Conservation (phyloP, 2,888 invertebrate species). For the Drosophila macrothrix region DNA sequence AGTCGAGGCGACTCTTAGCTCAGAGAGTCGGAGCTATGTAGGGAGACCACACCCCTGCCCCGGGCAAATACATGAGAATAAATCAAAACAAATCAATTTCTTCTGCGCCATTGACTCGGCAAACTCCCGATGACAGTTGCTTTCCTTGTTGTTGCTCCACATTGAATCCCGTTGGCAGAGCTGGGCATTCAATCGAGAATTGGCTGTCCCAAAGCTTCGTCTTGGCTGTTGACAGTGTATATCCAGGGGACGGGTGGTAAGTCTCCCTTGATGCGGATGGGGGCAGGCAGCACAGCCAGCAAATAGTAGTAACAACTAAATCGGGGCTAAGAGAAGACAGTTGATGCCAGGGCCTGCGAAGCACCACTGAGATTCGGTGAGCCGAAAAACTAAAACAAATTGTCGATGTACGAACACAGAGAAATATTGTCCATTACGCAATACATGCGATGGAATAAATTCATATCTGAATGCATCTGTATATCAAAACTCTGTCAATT, state of each 20-base stretch:
- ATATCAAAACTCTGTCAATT: slow-evolving; percentile 9
- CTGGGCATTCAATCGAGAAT: slow-evolving; percentile 37
- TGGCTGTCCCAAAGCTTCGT: slow-evolving; percentile 33
- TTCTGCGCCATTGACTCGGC: slow-evolving; percentile 70
- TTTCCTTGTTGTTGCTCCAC: slow-evolving; percentile 14
- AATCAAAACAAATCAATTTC: slow-evolving; percentile 78
- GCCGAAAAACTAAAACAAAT: slow-evolving; percentile 26
- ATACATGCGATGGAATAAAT: neutral
- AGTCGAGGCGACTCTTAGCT: neutral
- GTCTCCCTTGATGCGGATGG: neutral
- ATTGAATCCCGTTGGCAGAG: slow-evolving; percentile 15
- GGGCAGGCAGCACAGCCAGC: slow-evolving; percentile 13
- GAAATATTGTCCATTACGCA: neutral
- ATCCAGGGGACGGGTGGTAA: slow-evolving; percentile 1
- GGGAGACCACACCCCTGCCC: neutral
- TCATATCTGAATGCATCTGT: slow-evolving; percentile 16
- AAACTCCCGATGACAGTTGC: slow-evolving; percentile 65
- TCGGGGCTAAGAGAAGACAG: slow-evolving; percentile 51
- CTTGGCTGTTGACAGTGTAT: slow-evolving; percentile 30
- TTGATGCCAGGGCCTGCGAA: slow-evolving; percentile 2
- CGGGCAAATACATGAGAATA: slow-evolving; percentile 48
- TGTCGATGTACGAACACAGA: slow-evolving; percentile 6
- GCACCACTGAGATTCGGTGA: slow-evolving; percentile 27
- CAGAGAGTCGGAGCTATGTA: slow-evolving; percentile 1
- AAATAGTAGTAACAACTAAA: slow-evolving; percentile 65